Percentiles rank a stretch among this genome's conserved stretches.
These are phyloP conservation scores for Zalophus californianus DNA, from an alignment of 2,797 vertebrate genomes.

Conservation along the genomic window DNA sequence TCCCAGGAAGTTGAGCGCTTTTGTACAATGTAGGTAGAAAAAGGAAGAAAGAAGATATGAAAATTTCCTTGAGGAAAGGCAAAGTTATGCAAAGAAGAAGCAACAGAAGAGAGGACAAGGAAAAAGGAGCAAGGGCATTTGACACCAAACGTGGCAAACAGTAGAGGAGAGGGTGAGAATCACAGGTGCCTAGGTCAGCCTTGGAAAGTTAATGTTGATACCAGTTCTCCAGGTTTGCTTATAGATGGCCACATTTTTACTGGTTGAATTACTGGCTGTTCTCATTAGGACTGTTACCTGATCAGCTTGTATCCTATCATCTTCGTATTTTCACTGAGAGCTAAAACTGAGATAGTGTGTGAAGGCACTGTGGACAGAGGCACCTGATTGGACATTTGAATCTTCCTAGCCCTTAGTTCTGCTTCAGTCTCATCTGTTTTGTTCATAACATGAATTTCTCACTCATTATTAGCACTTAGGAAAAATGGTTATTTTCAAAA, in stretches of 20 bases:
- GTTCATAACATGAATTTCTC: background rate
- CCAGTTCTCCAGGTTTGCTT: background rate
- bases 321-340: background rate
- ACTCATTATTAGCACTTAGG: background rate
- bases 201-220: background rate
- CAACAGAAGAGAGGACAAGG: background rate
- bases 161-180: background rate
- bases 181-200: background rate
- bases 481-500: constrained; percentile 53
- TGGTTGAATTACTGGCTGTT: background rate
- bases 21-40: background rate
- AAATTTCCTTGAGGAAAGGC: background rate
- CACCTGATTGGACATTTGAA: background rate
- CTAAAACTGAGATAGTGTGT: background rate
- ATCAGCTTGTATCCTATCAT: background rate
- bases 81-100: background rate
- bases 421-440: background rate
- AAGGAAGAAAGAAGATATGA: background rate
- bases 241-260: background rate
- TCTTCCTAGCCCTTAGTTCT: background rate
- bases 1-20: background rate
- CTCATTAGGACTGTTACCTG: background rate
- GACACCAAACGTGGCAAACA: background rate
- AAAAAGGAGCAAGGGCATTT: background rate
- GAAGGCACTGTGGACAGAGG: background rate